Conservation (phyloP, 2,797 vertebrate species). For the Bovichtus diacanthus region DNA sequence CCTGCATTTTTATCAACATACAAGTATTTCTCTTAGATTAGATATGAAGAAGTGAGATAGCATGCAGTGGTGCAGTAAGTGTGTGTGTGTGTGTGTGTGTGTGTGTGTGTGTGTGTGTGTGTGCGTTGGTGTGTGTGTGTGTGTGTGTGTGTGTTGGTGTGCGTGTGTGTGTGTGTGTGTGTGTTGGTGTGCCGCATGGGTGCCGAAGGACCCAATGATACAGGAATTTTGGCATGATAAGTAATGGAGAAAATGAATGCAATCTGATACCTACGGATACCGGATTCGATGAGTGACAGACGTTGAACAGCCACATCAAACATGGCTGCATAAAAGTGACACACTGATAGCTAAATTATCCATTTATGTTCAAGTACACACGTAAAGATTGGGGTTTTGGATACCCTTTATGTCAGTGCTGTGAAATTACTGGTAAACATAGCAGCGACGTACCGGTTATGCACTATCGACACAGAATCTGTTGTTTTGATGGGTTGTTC, state of each 20-base stretch:
- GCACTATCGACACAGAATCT: neutral
- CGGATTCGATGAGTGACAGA: constrained; percentile 39
- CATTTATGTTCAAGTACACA: neutral
- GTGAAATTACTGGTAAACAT: no score
- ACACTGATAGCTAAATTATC: constrained; percentile 16
- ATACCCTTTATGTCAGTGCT: neutral
- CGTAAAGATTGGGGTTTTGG: neutral
- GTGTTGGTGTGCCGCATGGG: neutral
- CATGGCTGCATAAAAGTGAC: constrained; percentile 7
- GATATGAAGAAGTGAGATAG: constrained; percentile 40
- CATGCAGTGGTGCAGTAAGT: neutral
- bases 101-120: neutral
- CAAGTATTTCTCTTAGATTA: constrained; percentile 54
- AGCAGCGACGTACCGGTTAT: neutral
- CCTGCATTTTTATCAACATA: constrained; percentile 40
- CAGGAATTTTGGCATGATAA: constrained; percentile 50
- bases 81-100: constrained; percentile 15
- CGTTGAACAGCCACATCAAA: constrained; percentile 27
- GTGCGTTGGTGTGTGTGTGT: constrained; percentile 17
- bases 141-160: constrained; percentile 17
- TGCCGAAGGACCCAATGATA: neutral
- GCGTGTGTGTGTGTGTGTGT: constrained; percentile 8
- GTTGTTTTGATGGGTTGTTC: neutral
- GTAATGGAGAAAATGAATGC: constrained; percentile 28
- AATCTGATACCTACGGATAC: constrained; percentile 39